Base-by-base conservation (phyloP, 2,113 vertebrate genomes). In the Ornithorhynchus anatinus region DNA sequence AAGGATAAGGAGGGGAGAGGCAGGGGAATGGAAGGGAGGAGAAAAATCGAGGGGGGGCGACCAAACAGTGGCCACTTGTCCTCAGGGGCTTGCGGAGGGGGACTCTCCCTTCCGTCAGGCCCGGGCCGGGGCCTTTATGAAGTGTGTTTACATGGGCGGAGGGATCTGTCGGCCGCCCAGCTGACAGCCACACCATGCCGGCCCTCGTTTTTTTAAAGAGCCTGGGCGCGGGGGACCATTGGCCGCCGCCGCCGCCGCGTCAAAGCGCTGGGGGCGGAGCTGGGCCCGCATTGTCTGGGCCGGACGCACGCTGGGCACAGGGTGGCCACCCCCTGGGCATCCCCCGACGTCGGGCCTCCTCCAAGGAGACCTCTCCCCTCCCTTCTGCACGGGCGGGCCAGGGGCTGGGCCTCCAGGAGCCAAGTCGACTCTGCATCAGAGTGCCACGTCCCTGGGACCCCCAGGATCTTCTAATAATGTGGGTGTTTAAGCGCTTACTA, bases 91-190 rank as follows among this genome's bases (percentile, higher is more conserved):
- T n/a, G n/a, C n/a, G n/a, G n/a, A n/a, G n/a, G n/a, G n/a, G n/a
- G n/a, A n/a, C n/a, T n/a, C n/a, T n/a, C n/a, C n/a, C n/a, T n/a
- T n/a, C n/a, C n/a, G n/a, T n/a, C 66, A 65, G 36, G 43, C 57
- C 43, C 72, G 65, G 48, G 44, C 62, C 45, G 60, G 71, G 65
- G 75, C 82, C 85, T 85, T 85, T 85, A 85, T 72, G 77, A 64
- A 82, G 86, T 87, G 69, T 93, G 92, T 93, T 93, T 93, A 93
- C 92, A 93, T 92, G 86, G 59, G 92, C 92, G 92, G 89, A 93
- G 71, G 84, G 79, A 91, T 91, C 86, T 47, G 7, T 17, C 3
- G 2, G n/a, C n/a, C n/a, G n/a, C n/a, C 68, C 92, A 92, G 91
- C 91, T 93, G 92, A 91, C 90, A 88, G 89, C 84, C 67, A 77